Evolutionary conservation across 2,888 invertebrate species (phyloP).

Genomic region (Trichogramma dendrolimi): DNA sequence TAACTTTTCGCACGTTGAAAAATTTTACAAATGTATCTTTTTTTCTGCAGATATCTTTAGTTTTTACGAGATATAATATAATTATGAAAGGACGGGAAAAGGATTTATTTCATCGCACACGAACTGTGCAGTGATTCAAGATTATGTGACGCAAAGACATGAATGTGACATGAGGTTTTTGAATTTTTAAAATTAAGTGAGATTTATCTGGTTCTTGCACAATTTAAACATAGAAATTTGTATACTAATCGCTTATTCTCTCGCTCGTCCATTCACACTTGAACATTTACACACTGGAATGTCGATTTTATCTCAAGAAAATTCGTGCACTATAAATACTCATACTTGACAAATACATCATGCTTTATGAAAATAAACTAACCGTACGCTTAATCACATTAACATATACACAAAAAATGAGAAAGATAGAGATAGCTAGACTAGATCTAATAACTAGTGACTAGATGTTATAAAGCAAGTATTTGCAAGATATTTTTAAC

Average conservation of each 20-base stretch:
- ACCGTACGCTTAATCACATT: too few species aligned
- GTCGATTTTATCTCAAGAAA: neutral
- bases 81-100: constrained; percentile 21
- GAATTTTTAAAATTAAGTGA: neutral
- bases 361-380: too few species aligned
- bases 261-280: too few species aligned
- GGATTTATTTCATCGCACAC: constrained; percentile 15
- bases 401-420: too few species aligned
- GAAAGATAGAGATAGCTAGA: constrained; percentile 19
- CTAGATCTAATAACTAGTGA: constrained; percentile 30
- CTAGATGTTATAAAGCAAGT: constrained; percentile 29
- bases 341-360: too few species aligned
- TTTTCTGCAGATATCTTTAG: neutral
- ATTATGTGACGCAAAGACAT: neutral
- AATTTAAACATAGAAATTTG: neutral
- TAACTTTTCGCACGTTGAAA: too few species aligned
- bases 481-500: constrained; percentile 10
- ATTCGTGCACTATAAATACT: too few species aligned
- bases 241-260: neutral
- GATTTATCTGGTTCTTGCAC: neutral
- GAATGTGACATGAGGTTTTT: neutral
- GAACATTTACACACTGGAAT: neutral
- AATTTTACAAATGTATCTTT: neutral
- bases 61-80: constrained; percentile 14
- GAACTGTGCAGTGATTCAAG: constrained; percentile 5